These are phyloP conservation scores for Orchestes rusci DNA, from an alignment of 2,888 invertebrate genomes.

Conservation along the genomic window DNA sequence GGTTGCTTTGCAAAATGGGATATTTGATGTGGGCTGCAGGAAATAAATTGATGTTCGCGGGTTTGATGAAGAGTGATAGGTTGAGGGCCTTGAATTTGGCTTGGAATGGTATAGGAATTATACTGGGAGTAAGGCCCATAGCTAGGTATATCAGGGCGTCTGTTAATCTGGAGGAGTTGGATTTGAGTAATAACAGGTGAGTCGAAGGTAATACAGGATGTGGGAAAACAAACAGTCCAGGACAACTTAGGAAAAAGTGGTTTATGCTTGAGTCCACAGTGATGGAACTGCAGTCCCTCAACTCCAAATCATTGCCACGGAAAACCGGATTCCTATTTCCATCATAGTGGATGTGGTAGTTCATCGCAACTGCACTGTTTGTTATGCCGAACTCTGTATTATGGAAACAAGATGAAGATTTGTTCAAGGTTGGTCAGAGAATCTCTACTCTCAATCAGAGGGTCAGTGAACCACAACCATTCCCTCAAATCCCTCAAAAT, in stretches of 20 bases:
- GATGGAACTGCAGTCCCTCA: too few relatives aligned
- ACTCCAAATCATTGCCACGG: too few relatives aligned
- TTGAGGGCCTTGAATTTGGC: conserved; percentile 42
- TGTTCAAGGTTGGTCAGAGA: conserved; percentile 34
- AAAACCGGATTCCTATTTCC: too few relatives aligned
- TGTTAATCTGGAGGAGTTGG: conserved; percentile 34
- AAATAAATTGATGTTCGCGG: conserved; percentile 40
- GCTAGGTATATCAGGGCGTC: conserved; percentile 32
- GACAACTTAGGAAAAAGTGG: too few relatives aligned
- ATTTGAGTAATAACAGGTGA: conserved; percentile 42
- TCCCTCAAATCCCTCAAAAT: conserved; percentile 44
- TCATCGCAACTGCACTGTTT: too few relatives aligned
- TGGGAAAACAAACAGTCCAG: too few relatives aligned
- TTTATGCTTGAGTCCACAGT: background rate
- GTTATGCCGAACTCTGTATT: too few relatives aligned
- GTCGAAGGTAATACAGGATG: too few relatives aligned
- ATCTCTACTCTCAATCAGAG: conserved; percentile 39
- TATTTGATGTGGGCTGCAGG: too few relatives aligned
- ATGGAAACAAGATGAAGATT: too few relatives aligned
- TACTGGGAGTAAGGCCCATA: conserved; percentile 34
- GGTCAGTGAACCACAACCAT: conserved; percentile 43
- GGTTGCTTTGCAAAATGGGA: too few relatives aligned
- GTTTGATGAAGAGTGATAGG: conserved; percentile 36
- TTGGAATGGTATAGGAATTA: conserved; percentile 45
- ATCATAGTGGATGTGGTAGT: too few relatives aligned